A percentile compares a stretch with the other conserved stretches of the same genome.
These are phyloP conservation scores for Heliconius cydno DNA, from an alignment of 2,888 invertebrate genomes.

Conservation along the genomic window DNA sequence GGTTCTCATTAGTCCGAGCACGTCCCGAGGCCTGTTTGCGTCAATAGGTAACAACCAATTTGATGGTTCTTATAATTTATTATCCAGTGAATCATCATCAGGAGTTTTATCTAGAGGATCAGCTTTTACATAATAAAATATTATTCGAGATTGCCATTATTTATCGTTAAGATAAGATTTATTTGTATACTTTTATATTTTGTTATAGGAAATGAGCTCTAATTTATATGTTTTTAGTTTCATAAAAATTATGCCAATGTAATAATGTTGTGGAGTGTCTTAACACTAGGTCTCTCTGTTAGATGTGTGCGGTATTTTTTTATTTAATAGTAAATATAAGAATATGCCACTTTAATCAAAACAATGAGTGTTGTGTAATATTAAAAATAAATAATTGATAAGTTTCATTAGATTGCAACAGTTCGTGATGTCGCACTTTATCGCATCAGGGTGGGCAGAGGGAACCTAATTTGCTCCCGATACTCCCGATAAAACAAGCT, in stretches of 20 bases:
- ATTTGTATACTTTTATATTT: neutral
- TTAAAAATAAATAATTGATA: too few species aligned
- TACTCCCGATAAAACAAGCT: too few species aligned
- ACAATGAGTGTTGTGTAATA: too few species aligned
- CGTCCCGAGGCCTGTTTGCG: conserved; percentile 50
- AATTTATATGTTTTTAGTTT: neutral
- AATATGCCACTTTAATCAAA: too few species aligned
- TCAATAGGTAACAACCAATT: conserved; percentile 40
- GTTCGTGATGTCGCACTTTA: too few species aligned
- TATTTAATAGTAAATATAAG: too few species aligned
- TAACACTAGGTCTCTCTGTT: too few species aligned
- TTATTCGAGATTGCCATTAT: neutral
- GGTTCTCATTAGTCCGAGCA: conserved; percentile 52
- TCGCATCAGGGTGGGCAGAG: too few species aligned
- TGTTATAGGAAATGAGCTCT: neutral
- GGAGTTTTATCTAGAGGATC: neutral
- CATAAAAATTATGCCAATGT: neutral
- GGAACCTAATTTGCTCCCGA: too few species aligned
- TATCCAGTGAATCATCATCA: neutral
- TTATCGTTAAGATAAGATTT: neutral
- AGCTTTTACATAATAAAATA: neutral
- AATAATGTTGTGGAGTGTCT: too few species aligned
- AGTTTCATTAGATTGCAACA: too few species aligned
- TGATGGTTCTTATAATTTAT: conserved; percentile 24
- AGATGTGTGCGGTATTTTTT: too few species aligned